Evolutionary conservation across 2,888 invertebrate genomes (phyloP).

Genomic region (Plebejus anna): DNA sequence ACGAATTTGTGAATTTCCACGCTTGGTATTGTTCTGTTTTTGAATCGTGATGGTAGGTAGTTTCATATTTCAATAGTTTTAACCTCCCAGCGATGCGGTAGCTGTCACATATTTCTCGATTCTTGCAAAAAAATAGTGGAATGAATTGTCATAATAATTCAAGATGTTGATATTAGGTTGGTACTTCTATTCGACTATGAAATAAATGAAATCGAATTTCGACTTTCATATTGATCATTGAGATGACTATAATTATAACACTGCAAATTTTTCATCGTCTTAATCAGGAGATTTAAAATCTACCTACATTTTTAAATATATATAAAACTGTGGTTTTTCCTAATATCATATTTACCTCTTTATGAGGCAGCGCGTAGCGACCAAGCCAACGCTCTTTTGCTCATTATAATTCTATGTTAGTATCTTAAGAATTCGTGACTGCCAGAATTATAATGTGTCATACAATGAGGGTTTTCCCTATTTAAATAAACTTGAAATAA

Average conservation of each 20-base stretch:
- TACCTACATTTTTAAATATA: neutral
- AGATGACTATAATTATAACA: no score
- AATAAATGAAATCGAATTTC: no score
- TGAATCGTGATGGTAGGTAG: neutral
- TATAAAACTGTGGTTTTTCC: neutral
- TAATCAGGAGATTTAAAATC: neutral
- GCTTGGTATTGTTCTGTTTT: neutral
- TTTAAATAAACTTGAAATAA: slow-evolving; percentile 28
- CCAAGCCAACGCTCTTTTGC: neutral
- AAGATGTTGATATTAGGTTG: no score
- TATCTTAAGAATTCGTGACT: slow-evolving; percentile 35
- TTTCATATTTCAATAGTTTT: no score
- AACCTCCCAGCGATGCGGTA: no score
- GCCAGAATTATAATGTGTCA: slow-evolving; percentile 36
- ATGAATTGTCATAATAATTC: no score
- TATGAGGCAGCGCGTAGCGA: neutral
- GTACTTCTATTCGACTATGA: no score
- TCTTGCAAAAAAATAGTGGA: no score
- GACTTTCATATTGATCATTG: no score
- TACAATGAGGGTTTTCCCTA: slow-evolving; percentile 40
- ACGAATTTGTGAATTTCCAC: neutral
- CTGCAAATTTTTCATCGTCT: neutral
- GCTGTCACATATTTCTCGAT: no score
- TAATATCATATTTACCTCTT: neutral
- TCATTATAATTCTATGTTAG: slow-evolving; percentile 37